Conservation (phyloP, 2,888 invertebrate genomes). For the Mythimna ferrago region DNA sequence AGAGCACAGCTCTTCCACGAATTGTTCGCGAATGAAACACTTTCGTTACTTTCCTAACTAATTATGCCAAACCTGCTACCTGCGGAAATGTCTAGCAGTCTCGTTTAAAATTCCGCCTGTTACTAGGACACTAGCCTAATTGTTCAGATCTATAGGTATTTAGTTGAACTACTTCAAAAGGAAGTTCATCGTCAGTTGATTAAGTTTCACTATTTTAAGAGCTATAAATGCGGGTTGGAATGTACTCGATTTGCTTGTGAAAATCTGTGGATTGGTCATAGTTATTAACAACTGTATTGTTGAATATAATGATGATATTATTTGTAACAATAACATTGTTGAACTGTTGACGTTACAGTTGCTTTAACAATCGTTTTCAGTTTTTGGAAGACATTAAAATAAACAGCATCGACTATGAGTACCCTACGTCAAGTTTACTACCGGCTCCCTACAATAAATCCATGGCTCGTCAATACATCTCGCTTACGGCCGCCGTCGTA, state of each 20-base stretch:
- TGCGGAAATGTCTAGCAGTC: conserved; percentile 33
- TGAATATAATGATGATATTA: not conserved
- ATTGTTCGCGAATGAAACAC: conserved; percentile 63
- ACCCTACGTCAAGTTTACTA: conserved; percentile 33
- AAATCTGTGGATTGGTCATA: conserved; percentile 11
- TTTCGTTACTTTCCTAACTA: conserved; percentile 73
- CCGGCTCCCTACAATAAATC: conserved; percentile 52
- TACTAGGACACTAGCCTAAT: conserved; percentile 55
- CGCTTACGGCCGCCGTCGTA: conserved; percentile 57
- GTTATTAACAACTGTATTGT: not conserved
- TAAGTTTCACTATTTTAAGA: conserved; percentile 51
- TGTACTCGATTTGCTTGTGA: conserved; percentile 24
- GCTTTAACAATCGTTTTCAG: not conserved
- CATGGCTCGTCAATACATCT: conserved; percentile 67
- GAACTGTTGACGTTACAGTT: not conserved
- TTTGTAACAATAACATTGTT: not conserved
- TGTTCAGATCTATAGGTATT: conserved; percentile 52
- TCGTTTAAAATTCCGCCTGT: conserved; percentile 25
- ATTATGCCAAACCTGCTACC: conserved; percentile 61
- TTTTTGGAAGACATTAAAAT: conserved; percentile 1
- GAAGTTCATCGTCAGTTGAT: conserved; percentile 48
- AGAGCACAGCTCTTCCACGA: conserved; percentile 48
- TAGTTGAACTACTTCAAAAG: conserved; percentile 44
- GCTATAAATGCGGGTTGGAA: conserved; percentile 32
- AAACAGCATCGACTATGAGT: conserved; percentile 15